These are phyloP conservation scores for Halictus quadricinctus DNA, from an alignment of 2,888 invertebrate genomes.

Conservation along the genomic window DNA sequence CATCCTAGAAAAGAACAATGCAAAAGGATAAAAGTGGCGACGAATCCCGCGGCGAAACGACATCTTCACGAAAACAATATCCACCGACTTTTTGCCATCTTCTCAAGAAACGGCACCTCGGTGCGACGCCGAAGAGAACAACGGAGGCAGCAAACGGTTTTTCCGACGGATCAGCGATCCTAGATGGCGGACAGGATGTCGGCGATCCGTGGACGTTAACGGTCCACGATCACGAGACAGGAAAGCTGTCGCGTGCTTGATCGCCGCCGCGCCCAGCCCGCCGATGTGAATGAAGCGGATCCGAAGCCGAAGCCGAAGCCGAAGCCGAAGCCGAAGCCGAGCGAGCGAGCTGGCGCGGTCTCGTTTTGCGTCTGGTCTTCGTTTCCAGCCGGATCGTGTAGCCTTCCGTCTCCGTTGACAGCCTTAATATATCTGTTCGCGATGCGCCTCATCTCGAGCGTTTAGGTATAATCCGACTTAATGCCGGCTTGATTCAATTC, in stretches of 20 bases:
- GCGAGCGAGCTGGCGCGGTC: constrained; percentile 40
- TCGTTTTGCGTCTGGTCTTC: constrained; percentile 58
- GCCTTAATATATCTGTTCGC: constrained; percentile 55
- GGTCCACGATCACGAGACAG: constrained; percentile 64
- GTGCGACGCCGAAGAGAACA: not conserved
- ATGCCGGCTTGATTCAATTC: constrained; percentile 57
- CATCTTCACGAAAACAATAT: not conserved
- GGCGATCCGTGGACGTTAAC: constrained; percentile 66
- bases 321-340: not conserved
- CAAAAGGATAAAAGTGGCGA: not conserved
- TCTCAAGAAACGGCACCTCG: not conserved
- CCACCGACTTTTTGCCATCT: not conserved
- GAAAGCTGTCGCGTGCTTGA: constrained; percentile 61
- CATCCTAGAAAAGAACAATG: not conserved
- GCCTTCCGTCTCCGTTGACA: constrained; percentile 54
- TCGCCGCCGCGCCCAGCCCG: constrained; percentile 55
- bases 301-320: not conserved
- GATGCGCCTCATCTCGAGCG: constrained; percentile 44
- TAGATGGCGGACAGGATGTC: constrained; percentile 54
- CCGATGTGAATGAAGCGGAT: constrained; percentile 61
- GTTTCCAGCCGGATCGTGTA: constrained; percentile 52
- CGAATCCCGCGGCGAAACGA: not conserved
- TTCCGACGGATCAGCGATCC: constrained; percentile 53
- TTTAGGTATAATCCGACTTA: constrained; percentile 58
- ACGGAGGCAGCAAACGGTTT: constrained; percentile 49